These are phyloP conservation scores for Limnothrissa miodon DNA, from an alignment of 2,113 vertebrate genomes.

Conservation along the genomic window DNA sequence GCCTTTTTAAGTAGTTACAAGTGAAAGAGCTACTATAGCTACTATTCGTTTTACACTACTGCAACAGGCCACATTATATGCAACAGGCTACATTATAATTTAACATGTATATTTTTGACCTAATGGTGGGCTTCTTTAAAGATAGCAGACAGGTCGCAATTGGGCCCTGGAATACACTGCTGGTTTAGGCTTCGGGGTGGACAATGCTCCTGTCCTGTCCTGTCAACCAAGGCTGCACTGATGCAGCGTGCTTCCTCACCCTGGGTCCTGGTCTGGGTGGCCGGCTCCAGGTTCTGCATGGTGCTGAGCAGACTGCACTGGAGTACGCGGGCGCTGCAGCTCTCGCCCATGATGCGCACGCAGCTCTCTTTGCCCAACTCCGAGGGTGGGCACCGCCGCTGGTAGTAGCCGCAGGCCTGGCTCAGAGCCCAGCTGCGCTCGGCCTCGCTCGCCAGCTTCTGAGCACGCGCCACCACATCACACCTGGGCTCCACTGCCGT, in stretches of 20 bases:
- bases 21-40: too few species aligned
- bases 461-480: slow-evolving; percentile 72
- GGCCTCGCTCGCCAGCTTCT: slow-evolving; percentile 65
- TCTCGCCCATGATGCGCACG: slow-evolving; percentile 73
- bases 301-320: slow-evolving; percentile 75
- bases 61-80: too few species aligned
- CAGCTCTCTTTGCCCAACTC: slow-evolving; percentile 64
- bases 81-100: too few species aligned
- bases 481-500: slow-evolving; percentile 72
- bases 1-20: too few species aligned
- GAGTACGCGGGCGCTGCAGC: slow-evolving; percentile 73
- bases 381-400: slow-evolving; percentile 65
- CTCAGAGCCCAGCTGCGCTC: slow-evolving; percentile 82
- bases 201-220: too few species aligned
- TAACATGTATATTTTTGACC: too few species aligned
- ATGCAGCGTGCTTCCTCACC: slow-evolving; percentile 51
- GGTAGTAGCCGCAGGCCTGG: slow-evolving; percentile 81
- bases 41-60: too few species aligned
- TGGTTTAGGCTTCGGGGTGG: too few species aligned
- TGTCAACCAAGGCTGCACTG: too few species aligned
- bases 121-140: too few species aligned
- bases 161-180: too few species aligned
- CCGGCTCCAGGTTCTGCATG: slow-evolving; percentile 74
- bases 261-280: slow-evolving; percentile 59
- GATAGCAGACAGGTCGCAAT: too few species aligned